A percentile compares a stretch with the other conserved stretches of the same genome.
Evolutionary conservation across 1,140 invertebrate genomes (phyloP).

Genomic region (Drosophila kikkawai): DNA sequence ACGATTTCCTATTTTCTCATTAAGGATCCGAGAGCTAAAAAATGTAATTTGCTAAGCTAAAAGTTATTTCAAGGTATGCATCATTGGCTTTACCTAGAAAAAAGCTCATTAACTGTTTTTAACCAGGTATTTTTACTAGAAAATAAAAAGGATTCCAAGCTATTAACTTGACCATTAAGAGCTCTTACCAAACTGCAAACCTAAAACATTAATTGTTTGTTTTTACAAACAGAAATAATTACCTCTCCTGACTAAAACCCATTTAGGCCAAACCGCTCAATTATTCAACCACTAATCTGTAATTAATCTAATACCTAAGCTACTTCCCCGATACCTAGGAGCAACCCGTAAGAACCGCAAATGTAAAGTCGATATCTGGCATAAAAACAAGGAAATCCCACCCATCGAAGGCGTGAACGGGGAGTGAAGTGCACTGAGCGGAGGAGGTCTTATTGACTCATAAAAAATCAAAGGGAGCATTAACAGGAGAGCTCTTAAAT

Average conservation of each 20-base stretch:
- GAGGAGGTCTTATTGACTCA: conserved; percentile 44
- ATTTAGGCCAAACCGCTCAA: conserved; percentile 59
- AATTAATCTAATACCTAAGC: conserved; percentile 58
- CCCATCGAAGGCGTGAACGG: conserved; percentile 17
- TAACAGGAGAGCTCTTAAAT: conserved; percentile 59
- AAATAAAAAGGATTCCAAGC: neutral
- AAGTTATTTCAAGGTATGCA: neutral
- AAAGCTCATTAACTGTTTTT: neutral
- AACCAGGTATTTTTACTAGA: neutral
- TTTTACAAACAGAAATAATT: neutral
- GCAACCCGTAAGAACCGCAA: conserved; percentile 13
- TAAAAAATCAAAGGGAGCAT: conserved; percentile 70
- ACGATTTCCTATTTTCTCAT: conserved; percentile 4
- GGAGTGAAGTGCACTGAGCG: conserved; percentile 9
- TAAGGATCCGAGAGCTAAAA: neutral
- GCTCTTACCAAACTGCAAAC: neutral
- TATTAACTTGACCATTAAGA: conserved; percentile 1
- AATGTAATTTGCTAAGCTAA: neutral
- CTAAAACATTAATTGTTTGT: conserved; percentile 4
- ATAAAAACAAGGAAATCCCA: neutral
- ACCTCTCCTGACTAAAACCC: conserved; percentile 25
- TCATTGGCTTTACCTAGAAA: too few relatives aligned
- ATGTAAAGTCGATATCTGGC: conserved; percentile 10
- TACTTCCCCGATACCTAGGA: conserved; percentile 17
- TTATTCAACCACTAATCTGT: conserved; percentile 51